phyloP scores from a whole-genome alignment of 2,888 invertebrate genomes.

The Caenorhabditis sp. region DNA sequence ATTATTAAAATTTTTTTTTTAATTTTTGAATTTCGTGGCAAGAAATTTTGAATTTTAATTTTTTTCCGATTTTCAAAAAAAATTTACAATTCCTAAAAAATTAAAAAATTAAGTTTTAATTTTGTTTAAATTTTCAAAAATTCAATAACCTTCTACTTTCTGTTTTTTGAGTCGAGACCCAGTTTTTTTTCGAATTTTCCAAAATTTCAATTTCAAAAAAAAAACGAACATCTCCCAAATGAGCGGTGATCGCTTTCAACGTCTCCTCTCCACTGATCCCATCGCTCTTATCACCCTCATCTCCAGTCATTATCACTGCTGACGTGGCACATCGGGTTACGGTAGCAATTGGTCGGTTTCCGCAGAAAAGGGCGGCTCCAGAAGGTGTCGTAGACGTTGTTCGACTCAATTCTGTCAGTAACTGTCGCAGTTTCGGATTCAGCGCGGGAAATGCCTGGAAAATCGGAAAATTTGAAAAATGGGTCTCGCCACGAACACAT shows the following conservation, averaged over 20 bases:
- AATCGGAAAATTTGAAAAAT: background rate
- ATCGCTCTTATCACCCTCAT: conserved; percentile 1
- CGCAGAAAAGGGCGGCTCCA: conserved; percentile 41
- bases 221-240: conserved; percentile 66
- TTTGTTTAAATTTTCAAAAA: background rate
- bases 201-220: background rate
- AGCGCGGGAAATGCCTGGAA: conserved; percentile 47
- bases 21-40: background rate
- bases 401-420: conserved; percentile 13
- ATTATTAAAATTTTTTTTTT: no score
- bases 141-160: background rate
- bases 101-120: background rate
- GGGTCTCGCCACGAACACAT: conserved; percentile 58
- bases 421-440: conserved; percentile 31
- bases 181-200: background rate
- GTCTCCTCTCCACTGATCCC: conserved; percentile 60
- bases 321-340: conserved; percentile 6
- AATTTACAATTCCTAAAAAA: no score
- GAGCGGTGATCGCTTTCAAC: conserved; percentile 59
- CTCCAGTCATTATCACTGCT: background rate
- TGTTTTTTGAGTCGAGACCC: background rate
- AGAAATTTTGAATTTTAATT: no score
- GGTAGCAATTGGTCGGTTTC: conserved; percentile 36
- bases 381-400: background rate
- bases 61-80: no score